Evolutionary conservation across 2,888 invertebrate genomes (phyloP).

Genomic region (Pristionchus exspectatus): DNA sequence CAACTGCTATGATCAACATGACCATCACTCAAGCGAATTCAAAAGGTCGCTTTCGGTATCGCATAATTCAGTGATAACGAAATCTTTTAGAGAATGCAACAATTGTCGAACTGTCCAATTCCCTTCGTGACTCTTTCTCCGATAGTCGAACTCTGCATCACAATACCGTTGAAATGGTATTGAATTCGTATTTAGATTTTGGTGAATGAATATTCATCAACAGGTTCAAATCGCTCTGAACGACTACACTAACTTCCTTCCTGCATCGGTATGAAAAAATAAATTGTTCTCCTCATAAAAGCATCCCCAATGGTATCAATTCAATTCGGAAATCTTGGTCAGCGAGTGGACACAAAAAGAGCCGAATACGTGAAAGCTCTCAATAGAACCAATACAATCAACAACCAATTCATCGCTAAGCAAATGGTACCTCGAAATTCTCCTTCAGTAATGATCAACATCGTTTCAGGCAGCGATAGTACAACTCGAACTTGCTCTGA

Average conservation of each 20-base stretch:
- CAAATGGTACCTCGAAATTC: neutral
- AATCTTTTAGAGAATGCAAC: neutral
- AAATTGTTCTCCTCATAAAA: neutral
- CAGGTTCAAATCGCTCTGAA: slow-evolving; percentile 5
- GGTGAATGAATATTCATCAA: neutral
- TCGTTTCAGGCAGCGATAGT: neutral
- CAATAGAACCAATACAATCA: neutral
- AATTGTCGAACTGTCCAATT: slow-evolving; percentile 13
- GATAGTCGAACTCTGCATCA: neutral
- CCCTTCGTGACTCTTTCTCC: neutral
- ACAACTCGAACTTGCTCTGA: neutral
- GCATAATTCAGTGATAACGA: neutral
- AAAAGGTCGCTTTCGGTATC: neutral
- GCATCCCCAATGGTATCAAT: neutral
- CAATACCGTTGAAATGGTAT: neutral
- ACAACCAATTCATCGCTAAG: neutral
- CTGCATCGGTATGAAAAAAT: neutral
- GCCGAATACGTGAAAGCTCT: slow-evolving; percentile 25
- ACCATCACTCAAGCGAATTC: neutral
- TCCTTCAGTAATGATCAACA: neutral
- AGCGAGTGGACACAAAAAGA: neutral
- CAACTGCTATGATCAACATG: neutral
- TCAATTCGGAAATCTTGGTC: neutral
- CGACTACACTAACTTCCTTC: neutral
- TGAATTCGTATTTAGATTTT: neutral